Evolutionary conservation across 2,113 vertebrate genomes (phyloP).

Genomic region (Vidua macroura): DNA sequence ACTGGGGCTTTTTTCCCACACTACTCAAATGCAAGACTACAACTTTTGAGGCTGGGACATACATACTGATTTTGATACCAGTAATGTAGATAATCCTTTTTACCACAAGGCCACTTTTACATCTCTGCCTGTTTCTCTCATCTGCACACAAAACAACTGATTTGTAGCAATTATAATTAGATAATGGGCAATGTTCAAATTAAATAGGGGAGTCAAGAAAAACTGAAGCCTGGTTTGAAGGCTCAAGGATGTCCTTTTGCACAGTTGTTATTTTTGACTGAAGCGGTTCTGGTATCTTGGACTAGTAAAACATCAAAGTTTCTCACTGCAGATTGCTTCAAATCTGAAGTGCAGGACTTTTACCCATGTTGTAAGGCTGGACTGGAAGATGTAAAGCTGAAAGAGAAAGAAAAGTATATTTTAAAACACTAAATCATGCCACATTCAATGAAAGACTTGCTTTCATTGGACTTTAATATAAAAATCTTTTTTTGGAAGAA

Average conservation of each 20-base stretch:
- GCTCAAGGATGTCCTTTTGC: conserved; percentile 44
- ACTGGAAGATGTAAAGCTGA: conserved; percentile 65
- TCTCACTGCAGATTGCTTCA: conserved; percentile 52
- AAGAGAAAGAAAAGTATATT: conserved; percentile 54
- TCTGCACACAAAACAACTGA: background rate
- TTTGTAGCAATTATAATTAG: background rate
- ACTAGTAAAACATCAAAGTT: conserved; percentile 56
- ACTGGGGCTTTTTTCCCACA: background rate
- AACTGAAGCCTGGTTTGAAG: conserved; percentile 37
- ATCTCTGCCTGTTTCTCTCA: background rate
- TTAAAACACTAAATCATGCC: conserved; percentile 11
- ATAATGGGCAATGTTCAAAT: background rate
- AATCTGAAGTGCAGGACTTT: conserved; percentile 48
- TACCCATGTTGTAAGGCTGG: conserved; percentile 71
- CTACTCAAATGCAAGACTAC: background rate
- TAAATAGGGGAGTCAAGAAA: background rate
- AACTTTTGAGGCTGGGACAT: background rate
- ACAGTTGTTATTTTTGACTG: conserved; percentile 45
- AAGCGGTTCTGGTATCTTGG: conserved; percentile 57
- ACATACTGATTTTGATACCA: background rate
- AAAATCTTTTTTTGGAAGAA: background rate
- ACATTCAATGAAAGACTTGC: background rate
- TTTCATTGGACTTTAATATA: background rate
- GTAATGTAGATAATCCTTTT: background rate
- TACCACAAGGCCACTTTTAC: background rate